A percentile compares a stretch with the other conserved stretches of the same genome.
phyloP scores from a whole-genome alignment of 2,797 vertebrate species.

The Pangasius mekongensis region DNA sequence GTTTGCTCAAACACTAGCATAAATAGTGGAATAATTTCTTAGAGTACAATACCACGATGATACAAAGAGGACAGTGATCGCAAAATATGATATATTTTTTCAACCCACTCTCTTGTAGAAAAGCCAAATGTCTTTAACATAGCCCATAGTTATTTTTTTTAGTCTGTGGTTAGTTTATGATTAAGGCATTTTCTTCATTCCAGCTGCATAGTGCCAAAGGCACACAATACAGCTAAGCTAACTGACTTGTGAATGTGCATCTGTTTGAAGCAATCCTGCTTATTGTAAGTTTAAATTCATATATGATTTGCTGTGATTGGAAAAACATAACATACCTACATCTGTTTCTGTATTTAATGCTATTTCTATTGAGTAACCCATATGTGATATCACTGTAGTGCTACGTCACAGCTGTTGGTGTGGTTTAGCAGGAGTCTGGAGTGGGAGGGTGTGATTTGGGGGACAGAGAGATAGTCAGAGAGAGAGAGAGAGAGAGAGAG shows the following conservation, averaged over 20 bases:
- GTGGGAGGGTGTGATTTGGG: not conserved
- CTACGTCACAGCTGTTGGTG: not conserved
- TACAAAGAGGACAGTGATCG: not conserved
- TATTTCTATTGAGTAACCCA: not conserved
- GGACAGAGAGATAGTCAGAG: not conserved
- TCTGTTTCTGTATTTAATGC: not conserved
- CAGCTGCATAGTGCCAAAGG: not conserved
- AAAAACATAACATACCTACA: not conserved
- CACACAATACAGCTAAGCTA: not conserved
- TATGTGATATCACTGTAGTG: not conserved
- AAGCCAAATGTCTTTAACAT: not conserved
- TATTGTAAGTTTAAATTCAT: not conserved
- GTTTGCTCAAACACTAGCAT: not conserved
- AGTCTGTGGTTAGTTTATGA: not conserved
- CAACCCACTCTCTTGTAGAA: not conserved
- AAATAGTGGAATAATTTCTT: not conserved
- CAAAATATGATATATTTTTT: not conserved
- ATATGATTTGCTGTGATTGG: not conserved
- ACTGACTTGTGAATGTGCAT: not conserved
- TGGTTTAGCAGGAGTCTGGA: not conserved
- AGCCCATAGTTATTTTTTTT: not conserved
- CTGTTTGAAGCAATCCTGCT: not conserved
- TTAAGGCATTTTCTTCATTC: not conserved
- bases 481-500: not conserved
- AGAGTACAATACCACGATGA: not conserved